Evolutionary conservation across 2,888 invertebrate genomes (phyloP).

Genomic region (Elmis aenea): DNA sequence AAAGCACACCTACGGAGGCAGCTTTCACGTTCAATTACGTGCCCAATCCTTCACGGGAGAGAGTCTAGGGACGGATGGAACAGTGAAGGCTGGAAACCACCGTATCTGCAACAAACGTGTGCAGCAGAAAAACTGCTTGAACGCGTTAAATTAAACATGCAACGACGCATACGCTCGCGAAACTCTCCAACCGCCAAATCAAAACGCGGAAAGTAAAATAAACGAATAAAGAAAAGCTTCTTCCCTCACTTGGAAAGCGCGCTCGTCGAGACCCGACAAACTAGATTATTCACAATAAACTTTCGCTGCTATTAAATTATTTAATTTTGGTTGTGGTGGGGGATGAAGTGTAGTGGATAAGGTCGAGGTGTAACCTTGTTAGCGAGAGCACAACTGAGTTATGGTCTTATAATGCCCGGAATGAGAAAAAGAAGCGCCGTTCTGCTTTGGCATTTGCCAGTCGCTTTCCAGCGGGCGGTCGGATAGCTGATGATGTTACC

Average conservation of each 20-base stretch:
- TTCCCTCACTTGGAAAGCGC: slow-evolving; percentile 11
- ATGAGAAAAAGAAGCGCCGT: slow-evolving; percentile 46
- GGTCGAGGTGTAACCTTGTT: slow-evolving; percentile 51
- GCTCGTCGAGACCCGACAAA: slow-evolving; percentile 35
- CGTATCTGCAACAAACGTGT: slow-evolving; percentile 5
- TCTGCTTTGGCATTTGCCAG: slow-evolving; percentile 42
- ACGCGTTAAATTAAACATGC: not conserved
- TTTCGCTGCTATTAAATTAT: slow-evolving; percentile 51
- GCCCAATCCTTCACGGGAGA: slow-evolving; percentile 36
- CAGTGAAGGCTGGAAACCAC: slow-evolving; percentile 4
- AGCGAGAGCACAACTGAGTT: slow-evolving; percentile 47
- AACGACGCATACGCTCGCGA: slow-evolving; percentile 1
- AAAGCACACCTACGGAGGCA: slow-evolving; percentile 23
- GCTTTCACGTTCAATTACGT: slow-evolving; percentile 35
- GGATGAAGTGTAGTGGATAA: slow-evolving; percentile 41
- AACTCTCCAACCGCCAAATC: slow-evolving; percentile 1
- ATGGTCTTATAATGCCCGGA: slow-evolving; percentile 48
- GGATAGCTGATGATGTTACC: slow-evolving; percentile 19
- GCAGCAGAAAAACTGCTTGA: slow-evolving; percentile 6
- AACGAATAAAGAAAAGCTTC: slow-evolving; percentile 14
- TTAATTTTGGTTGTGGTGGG: slow-evolving; percentile 47
- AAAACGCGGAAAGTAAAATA: slow-evolving; percentile 14
- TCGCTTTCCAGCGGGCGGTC: slow-evolving; percentile 39
- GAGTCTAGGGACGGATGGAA: slow-evolving; percentile 29
- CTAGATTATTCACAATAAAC: slow-evolving; percentile 52